Base-by-base conservation (phyloP, 2,797 vertebrate genomes). In the Glyptemys insculpta region DNA sequence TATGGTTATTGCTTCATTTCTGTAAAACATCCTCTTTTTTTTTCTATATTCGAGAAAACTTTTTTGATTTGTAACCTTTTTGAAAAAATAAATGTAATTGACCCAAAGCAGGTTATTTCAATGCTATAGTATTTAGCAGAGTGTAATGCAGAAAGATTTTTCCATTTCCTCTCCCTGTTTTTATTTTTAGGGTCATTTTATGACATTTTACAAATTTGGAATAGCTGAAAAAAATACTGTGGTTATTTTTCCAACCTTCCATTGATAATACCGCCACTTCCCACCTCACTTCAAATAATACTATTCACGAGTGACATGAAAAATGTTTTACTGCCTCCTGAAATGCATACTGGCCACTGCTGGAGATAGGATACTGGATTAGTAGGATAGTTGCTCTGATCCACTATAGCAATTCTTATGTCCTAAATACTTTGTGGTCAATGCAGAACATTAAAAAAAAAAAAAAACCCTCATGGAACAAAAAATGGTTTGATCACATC, bases 151-250 rank as follows among this genome's bases (percentile, higher is more conserved):
- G 74, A 87, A 74, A 65, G 5, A n/a, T 14, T 79, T 78, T 81
- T 41, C 37, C 82, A 27, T 41, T 21, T 41, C 85, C 87, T 62
- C 87, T 92, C 80, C 34, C 88, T 31, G 6, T 27, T 81, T 86
- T 81, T 57, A 79, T 29, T 11, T 81, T 89, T 81, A 82, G 62
- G 10, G 21, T 86, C 81, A 12, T 74, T 85, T 87, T 88, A 27
- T 91, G 94, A 87, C 78, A 96, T 93, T 94, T 97, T 82, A 80
- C 87, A 94, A 96, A 90, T 53, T 41, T 81, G 93, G 91, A 86
- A 18, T 37, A 11, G 34, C 21, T 94, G 91, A 72, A 56, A 56
- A 50, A 41, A 88, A 91, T 41, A 47, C 65, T 92, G 78, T 65
- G 44, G 78, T 88, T 96, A 81, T 79, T 76, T 81, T 80, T 92